Evolutionary conservation across 35 echinoderm and acorn worm genomes (phyloP).

Genomic region (Heliocidaris tuberculata): DNA sequence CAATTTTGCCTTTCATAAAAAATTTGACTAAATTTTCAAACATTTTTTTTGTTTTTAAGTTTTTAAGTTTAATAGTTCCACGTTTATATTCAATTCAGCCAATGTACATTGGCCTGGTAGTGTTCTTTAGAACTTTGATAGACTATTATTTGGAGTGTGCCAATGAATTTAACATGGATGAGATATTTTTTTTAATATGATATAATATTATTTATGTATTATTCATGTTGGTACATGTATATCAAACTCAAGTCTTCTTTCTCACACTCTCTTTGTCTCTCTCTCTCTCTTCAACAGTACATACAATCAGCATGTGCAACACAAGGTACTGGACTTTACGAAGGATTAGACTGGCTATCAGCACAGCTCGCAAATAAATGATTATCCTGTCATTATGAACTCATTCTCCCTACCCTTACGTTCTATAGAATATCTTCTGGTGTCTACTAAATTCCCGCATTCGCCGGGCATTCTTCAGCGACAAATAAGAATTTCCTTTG

Average conservation of each 20-base stretch:
- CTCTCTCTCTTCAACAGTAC: slow-evolving; percentile 19
- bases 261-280: background rate
- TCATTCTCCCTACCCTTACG: background rate
- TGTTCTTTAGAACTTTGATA: too few species aligned
- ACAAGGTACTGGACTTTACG: slow-evolving; percentile 83
- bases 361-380: slow-evolving; percentile 48
- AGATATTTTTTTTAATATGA: background rate
- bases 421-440: background rate
- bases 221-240: background rate
- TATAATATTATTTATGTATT: background rate
- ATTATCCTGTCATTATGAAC: background rate
- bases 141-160: background rate
- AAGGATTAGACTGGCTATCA: slow-evolving; percentile 92
- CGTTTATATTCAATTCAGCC: too few species aligned
- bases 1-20: too few species aligned
- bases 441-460: background rate
- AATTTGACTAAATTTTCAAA: too few species aligned
- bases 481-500: background rate
- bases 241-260: background rate
- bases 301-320: slow-evolving; percentile 77
- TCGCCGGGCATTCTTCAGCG: background rate
- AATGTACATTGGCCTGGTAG: too few species aligned
- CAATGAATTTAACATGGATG: background rate
- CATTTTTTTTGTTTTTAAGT: too few species aligned
- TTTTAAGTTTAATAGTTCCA: too few species aligned